phyloP scores from a whole-genome alignment of 2,888 invertebrate genomes.

The Agriopis leucophaearia region DNA sequence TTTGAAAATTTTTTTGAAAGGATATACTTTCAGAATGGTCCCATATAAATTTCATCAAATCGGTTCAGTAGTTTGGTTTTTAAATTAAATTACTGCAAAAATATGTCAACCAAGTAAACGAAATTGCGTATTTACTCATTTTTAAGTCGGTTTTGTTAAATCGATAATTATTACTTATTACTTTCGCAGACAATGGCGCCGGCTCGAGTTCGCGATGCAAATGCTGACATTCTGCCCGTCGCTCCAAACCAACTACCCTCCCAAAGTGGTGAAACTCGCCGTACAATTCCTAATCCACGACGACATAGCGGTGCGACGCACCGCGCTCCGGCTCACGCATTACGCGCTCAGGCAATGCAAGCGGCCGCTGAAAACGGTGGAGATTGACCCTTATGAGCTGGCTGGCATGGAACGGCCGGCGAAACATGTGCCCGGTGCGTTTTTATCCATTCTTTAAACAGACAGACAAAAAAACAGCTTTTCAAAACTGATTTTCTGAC shows the following conservation, averaged over 20 bases:
- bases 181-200: conserved; percentile 91
- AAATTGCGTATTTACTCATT: too few relatives aligned
- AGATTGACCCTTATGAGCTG: conserved; percentile 85
- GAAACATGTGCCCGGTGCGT: conserved; percentile 68
- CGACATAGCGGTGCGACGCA: conserved; percentile 92
- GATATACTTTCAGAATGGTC: too few relatives aligned
- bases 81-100: too few relatives aligned
- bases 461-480: too few relatives aligned
- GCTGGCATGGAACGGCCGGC: conserved; percentile 67
- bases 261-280: conserved; percentile 88
- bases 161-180: background rate
- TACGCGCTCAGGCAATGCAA: conserved; percentile 91
- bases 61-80: too few relatives aligned
- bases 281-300: conserved; percentile 90
- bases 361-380: conserved; percentile 86
- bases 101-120: too few relatives aligned
- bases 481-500: too few relatives aligned
- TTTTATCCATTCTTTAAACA: background rate
- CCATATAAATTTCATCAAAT: too few relatives aligned
- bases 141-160: too few relatives aligned
- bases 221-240: conserved; percentile 91
- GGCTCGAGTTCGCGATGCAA: conserved; percentile 90
- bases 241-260: conserved; percentile 88
- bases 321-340: conserved; percentile 87
- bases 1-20: too few relatives aligned